Evolutionary conservation across 1,140 invertebrate species (phyloP), one percentile per base, ranked within the genome.

Genomic region (Limonius californicus): DNA sequence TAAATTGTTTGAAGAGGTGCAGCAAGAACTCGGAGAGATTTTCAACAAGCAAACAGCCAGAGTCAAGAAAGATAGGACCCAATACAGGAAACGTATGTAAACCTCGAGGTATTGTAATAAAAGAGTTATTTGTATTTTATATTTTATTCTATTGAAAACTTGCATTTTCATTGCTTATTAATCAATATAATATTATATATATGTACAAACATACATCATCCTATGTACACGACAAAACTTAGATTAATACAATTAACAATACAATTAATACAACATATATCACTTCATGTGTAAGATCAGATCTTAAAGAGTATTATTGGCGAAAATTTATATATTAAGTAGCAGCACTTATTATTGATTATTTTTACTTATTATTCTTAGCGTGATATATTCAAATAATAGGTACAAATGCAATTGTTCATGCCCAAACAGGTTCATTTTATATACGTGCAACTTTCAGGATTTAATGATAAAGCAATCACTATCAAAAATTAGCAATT

Each of bases 131-230:
- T 62, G n/a, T 61, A 61, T 14, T 62, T 62, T 20, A 43, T 57
- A 32, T 57, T 75, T 75, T 75, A 75, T 75, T 75, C 74, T 75
- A 73, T 74, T 72, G 74, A 75, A 75, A 75, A 75, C 72, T 72
- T 69, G 65, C 68, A 69, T 70, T 69, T 64, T 67, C 72, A 72
- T 71, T 64, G 67, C 65, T 64, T 67, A 62, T 69, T 68, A 74
- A 73, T 74, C 68, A 71, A 73, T 72, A 71, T 75, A 69, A 68
- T 73, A 71, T 60, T 60, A 12, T 77, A 76, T n/a, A n/a, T 78
- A 79, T 79, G 68, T 79, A 78, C 76, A 79, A 78, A 78, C 77
- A 79, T 79, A 79, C 76, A 78, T 66, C 67, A 71, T 67, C 61
- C 70, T 74, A 74, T 72, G 67, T 72, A 74, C 71, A 74, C 63